Conservation (phyloP, 2,113 vertebrate genomes). For the Crotalus horridus region DNA sequence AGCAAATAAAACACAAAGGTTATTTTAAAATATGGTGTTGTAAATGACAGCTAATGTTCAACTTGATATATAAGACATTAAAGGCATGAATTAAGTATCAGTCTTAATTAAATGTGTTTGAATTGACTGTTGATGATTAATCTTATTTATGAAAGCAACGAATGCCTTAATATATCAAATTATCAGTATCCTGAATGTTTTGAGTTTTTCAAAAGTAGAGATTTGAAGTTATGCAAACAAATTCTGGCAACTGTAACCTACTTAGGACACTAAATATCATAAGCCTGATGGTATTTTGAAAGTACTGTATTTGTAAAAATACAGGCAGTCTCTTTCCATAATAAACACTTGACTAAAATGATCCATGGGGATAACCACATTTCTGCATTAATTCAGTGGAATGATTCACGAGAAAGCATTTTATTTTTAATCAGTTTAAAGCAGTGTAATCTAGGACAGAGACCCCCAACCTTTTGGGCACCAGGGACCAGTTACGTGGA, state of each 20-base stretch:
- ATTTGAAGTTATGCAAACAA: slow-evolving; percentile 2
- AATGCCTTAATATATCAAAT: neutral
- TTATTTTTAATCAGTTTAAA: neutral
- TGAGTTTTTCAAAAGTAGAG: slow-evolving; percentile 7
- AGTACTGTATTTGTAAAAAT: neutral
- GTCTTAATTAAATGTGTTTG: slow-evolving; percentile 17
- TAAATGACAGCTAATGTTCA: neutral
- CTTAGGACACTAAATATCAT: neutral
- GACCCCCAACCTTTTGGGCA: no score
- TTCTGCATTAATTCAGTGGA: neutral
- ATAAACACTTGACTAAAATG: neutral
- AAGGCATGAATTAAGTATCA: neutral
- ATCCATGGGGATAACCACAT: neutral
- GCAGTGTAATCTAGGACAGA: neutral
- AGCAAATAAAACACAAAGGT: neutral
- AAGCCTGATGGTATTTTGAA: neutral
- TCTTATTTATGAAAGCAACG: neutral
- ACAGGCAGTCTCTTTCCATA: neutral
- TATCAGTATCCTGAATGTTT: neutral
- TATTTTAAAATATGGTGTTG: slow-evolving; percentile 1
- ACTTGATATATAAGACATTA: slow-evolving; percentile 7
- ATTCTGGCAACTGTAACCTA: neutral
- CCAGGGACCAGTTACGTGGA: no score
- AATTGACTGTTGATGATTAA: neutral
- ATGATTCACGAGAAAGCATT: neutral